Conservation (phyloP, 2,888 invertebrate genomes). For the Caenorhabditis macrosperma region DNA sequence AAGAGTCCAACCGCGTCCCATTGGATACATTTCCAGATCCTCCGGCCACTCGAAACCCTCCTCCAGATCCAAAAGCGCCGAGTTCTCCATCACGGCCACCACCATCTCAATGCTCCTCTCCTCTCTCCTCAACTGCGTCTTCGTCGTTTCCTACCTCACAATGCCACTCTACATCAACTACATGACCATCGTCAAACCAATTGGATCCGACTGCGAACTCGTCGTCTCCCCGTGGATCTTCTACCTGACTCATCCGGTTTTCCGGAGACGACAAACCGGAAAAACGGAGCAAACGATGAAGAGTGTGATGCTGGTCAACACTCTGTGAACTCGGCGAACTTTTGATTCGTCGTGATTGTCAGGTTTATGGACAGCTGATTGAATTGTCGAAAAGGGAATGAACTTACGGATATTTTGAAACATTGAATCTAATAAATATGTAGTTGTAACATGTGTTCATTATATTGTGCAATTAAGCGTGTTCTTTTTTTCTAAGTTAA, state of each 20-base stretch:
- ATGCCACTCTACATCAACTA: conserved; percentile 14
- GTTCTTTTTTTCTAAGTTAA: too few species aligned
- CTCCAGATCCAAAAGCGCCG: conserved; percentile 4
- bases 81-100: conserved; percentile 12
- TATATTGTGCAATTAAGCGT: too few species aligned
- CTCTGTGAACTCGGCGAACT: background rate
- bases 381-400: background rate
- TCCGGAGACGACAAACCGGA: background rate
- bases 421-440: too few species aligned
- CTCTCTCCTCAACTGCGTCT: conserved; percentile 18
- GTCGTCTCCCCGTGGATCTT: conserved; percentile 16
- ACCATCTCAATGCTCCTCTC: conserved; percentile 25
- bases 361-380: background rate
- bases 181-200: conserved; percentile 7
- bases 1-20: too few species aligned
- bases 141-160: conserved; percentile 12
- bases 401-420: too few species aligned
- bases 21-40: background rate
- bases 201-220: conserved; percentile 16
- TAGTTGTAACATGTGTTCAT: too few species aligned
- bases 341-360: background rate
- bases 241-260: conserved; percentile 12
- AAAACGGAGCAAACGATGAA: background rate
- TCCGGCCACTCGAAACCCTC: background rate
- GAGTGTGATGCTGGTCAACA: background rate